Base-by-base conservation (phyloP, 2,113 vertebrate genomes). In the Anguilla japonica region DNA sequence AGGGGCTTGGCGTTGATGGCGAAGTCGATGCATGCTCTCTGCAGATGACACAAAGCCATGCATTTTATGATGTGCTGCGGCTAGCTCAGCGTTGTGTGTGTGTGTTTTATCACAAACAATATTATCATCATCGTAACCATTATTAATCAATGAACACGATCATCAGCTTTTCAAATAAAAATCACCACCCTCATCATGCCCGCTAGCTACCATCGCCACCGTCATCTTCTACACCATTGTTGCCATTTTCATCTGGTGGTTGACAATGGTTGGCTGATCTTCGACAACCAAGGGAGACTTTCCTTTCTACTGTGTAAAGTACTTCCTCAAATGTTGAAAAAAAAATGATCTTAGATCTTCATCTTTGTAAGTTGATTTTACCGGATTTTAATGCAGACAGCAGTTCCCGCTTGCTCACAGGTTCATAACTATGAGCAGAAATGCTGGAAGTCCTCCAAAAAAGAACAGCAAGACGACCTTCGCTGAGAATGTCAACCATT, bases 1-100 rank as follows among this genome's bases (percentile, higher is more conserved):
- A 99, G 94, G 0, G 98, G 98, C 89, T 96, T 99, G 93, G 98
- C 98, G 16, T 97, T 98, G 89, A 99, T 98, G 92, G 97, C 97
- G 79, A 99, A 99, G 95, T 99, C 98, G 50, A 99, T 99, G 91
- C 98, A 99, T 85, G 98, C 98, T 89, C 98, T 97, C 98, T 99
- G 95, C 34, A 89, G 92, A 22, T 67, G 56, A 83, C 43, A 87
- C 5, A 85, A 75, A 83, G 9, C 22, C 79, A n/a, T 63, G 34
- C 56, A 34, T 75, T 46, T 29, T 56, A 80, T 53, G 22, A 84
- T 83, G 82, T 39, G 20, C 22, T n/a, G 26, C 26, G 5, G 63
- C 63, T n/a, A n/a, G 22, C 63, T 26, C 26, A 26, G 20, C 63
- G 26, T 7, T 71, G 63, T n/a, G 22, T 6, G 22, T 6, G 26